Conservation (phyloP, 2,113 vertebrate species). For the Mystacornis crossleyi region DNA sequence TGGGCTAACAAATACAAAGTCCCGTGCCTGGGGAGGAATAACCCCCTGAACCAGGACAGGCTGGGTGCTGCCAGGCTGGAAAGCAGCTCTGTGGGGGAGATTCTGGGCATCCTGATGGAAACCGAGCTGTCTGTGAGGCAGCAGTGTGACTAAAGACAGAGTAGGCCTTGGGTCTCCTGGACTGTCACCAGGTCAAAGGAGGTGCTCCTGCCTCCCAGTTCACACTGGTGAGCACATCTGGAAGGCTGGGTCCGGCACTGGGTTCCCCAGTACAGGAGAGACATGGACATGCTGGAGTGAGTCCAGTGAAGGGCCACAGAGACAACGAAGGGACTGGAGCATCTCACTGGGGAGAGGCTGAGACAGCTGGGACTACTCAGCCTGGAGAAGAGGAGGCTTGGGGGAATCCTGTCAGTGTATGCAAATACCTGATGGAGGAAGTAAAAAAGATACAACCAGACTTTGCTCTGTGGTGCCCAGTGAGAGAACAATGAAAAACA, state of each 20-base stretch:
- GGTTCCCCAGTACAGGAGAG: not conserved
- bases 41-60: not conserved
- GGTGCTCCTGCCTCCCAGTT: not conserved
- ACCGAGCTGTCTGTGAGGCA: not conserved
- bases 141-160: not conserved
- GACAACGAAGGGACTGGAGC: not conserved
- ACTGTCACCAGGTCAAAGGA: not conserved
- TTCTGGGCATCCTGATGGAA: not conserved
- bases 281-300: not conserved
- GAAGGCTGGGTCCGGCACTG: not conserved
- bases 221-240: not conserved
- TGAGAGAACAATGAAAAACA: not conserved
- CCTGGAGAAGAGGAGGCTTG: not conserved
- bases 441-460: not conserved
- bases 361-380: not conserved
- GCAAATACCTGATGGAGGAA: not conserved
- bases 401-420: not conserved
- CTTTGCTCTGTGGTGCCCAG: not conserved
- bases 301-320: not conserved
- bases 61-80: not conserved
- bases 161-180: accelerated
- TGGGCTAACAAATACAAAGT: not conserved
- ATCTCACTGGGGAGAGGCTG: not conserved
- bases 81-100: not conserved
- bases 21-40: not conserved